Evolutionary conservation across 2,888 invertebrate species (phyloP), one percentile per base, ranked within the genome.

Genomic region (Pilophorus perplexus): DNA sequence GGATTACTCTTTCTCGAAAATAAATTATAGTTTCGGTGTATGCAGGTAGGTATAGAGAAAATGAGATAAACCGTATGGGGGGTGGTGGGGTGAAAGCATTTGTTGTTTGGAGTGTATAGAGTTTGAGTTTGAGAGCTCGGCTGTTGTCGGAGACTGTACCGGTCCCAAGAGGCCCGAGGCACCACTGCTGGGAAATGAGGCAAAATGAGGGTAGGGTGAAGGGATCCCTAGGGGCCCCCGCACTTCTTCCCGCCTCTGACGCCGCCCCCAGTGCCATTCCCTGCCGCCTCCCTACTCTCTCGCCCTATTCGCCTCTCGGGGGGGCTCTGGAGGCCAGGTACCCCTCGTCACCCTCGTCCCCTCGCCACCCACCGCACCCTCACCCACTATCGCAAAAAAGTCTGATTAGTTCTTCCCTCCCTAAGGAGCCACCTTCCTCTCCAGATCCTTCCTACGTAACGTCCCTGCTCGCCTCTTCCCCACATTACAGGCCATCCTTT

Each of bases 111-210:
- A 64, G 50, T 48, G 64, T 50, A 64, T 37, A 50, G 64, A 59
- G 59, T 50, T n/a, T n/a, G n/a, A n/a, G n/a, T 55, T 55, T 25
- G 64, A 37, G 64, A 54, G 37, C 54, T 22, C 54, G 37, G 37
- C 25, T 64, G 48, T 50, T 50, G 48, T 50, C 59, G 50, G 57
- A 27, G 68, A 66, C 68, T 68, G 68, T 70, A 70, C 70, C 22
- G 62, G 62, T 66, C 66, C 67, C 68, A 42, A 33, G 48, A 64
- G 70, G 67, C 67, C 16, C 37, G 20, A 54, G 52, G 69, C 67
- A 59, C 67, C 68, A 70, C 70, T 70, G 67, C 67, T 67, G 70
- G 70, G 70, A 70, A 70, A 70, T 70, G 70, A 70, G 70, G 70
- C 68, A 67, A 70, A 70, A 70, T 70, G 70, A 70, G 68, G 70